Percentiles rank a stretch among this genome's conserved stretches.
Evolutionary conservation across 1,140 invertebrate genomes (phyloP).

Genomic region (Pseudomyrmex gracilis): DNA sequence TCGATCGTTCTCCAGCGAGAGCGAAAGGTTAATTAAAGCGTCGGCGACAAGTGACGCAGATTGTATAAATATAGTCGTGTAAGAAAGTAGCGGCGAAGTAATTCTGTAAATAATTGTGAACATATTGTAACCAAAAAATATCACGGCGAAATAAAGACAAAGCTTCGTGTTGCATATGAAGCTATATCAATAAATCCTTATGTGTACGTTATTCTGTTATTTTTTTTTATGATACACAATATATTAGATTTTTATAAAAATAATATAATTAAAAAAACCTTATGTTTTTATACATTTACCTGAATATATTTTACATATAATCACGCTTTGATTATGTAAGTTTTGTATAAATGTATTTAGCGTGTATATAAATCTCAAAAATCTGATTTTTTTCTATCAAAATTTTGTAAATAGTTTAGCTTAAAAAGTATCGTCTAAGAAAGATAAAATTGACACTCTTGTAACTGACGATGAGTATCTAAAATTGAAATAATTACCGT

Average conservation of each 20-base stretch:
- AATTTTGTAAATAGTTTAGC: slow-evolving; percentile 4
- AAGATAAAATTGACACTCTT: neutral
- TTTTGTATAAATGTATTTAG: slow-evolving; percentile 19
- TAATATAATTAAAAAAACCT: neutral
- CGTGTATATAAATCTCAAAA: neutral
- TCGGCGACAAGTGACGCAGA: slow-evolving; percentile 18
- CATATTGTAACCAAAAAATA: slow-evolving; percentile 64
- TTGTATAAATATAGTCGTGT: slow-evolving; percentile 64
- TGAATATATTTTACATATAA: no score
- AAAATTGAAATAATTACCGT: neutral
- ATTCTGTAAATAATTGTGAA: slow-evolving; percentile 73
- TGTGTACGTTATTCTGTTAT: neutral
- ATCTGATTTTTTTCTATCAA: slow-evolving; percentile 15
- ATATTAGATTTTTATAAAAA: no score
- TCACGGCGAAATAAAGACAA: slow-evolving; percentile 66
- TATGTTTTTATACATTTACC: neutral
- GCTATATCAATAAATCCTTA: slow-evolving; percentile 57
- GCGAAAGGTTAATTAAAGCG: slow-evolving; percentile 1
- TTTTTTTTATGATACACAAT: neutral
- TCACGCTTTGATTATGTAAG: neutral
- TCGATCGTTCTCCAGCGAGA: no score
- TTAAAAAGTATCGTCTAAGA: neutral
- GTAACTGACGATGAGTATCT: neutral
- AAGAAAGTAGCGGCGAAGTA: slow-evolving; percentile 39
- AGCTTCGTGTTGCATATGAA: slow-evolving; percentile 69